Evolutionary conservation across 2,797 vertebrate species (phyloP).

Genomic region (Characodon lateralis): DNA sequence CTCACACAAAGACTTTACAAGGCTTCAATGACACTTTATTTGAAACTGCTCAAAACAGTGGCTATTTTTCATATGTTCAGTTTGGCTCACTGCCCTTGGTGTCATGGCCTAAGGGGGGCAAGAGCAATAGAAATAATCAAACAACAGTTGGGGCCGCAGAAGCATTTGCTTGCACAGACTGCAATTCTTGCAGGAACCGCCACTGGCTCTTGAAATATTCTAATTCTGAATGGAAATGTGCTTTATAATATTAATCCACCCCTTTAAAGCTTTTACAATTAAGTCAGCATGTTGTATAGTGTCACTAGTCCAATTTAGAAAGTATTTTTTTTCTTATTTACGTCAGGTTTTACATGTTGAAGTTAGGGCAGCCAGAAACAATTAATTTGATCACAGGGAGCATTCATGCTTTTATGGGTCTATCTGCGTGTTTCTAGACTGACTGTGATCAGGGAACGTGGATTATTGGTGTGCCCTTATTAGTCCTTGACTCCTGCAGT

Average conservation of each 20-base stretch:
- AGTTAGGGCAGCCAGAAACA: neutral
- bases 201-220: neutral
- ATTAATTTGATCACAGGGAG: neutral
- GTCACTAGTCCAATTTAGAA: neutral
- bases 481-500: slow-evolving; percentile 53
- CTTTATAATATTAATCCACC: no score
- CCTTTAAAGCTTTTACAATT: neutral
- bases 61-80: neutral
- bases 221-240: neutral
- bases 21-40: no score
- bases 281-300: slow-evolving; percentile 1
- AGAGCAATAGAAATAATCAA: neutral
- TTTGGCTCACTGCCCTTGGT: neutral
- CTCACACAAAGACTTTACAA: no score
- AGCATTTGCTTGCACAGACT: neutral
- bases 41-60: no score
- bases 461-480: slow-evolving; percentile 70
- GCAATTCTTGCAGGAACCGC: neutral
- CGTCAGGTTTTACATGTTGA: neutral
- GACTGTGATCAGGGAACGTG: slow-evolving; percentile 18
- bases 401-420: neutral
- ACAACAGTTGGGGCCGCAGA: neutral
- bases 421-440: slow-evolving; percentile 4
- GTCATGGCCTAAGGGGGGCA: neutral
- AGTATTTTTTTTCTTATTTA: no score